Percentiles rank a stretch among this genome's conserved stretches.
These are phyloP conservation scores for Esox niger DNA, from an alignment of 2,113 vertebrate species.

Conservation along the genomic window DNA sequence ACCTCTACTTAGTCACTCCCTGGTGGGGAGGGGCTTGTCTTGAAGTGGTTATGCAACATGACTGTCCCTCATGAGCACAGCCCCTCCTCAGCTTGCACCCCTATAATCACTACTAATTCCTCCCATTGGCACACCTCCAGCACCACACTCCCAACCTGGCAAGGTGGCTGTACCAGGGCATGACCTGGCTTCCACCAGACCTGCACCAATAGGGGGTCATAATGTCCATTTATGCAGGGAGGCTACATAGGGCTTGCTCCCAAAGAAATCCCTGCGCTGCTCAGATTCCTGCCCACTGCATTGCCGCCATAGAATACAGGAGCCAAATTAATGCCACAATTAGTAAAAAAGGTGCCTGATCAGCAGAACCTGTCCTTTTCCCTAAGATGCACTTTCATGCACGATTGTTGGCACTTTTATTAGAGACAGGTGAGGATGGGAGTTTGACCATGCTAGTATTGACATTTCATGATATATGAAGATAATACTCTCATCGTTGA, in stretches of 20 bases:
- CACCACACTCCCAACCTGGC: conserved; percentile 32
- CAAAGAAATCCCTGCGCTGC: not conserved
- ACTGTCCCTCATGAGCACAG: conserved; percentile 27
- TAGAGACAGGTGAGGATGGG: too few species aligned
- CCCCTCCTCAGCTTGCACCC: conserved; percentile 3
- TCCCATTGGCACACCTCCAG: conserved; percentile 39
- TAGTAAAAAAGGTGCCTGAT: too few species aligned
- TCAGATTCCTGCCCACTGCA: too few species aligned
- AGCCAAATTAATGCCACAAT: too few species aligned
- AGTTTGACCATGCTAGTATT: not conserved
- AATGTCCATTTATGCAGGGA: not conserved
- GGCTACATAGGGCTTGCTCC: not conserved
- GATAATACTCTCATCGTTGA: conserved; percentile 29
- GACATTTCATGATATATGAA: conserved; percentile 10
- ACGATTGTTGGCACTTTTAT: too few species aligned
- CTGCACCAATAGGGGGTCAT: not conserved
- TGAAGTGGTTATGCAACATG: conserved; percentile 50
- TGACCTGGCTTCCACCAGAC: conserved; percentile 19
- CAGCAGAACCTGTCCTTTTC: too few species aligned
- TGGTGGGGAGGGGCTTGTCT: conserved; percentile 6
- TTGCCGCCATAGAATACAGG: too few species aligned
- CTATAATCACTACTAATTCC: conserved; percentile 56
- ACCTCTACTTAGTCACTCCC: not conserved
- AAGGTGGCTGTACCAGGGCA: not conserved
- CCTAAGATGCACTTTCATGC: too few species aligned